These are phyloP conservation scores for Lasiurus cinereus DNA, from an alignment of 2,113 vertebrate genomes.

Conservation along the genomic window DNA sequence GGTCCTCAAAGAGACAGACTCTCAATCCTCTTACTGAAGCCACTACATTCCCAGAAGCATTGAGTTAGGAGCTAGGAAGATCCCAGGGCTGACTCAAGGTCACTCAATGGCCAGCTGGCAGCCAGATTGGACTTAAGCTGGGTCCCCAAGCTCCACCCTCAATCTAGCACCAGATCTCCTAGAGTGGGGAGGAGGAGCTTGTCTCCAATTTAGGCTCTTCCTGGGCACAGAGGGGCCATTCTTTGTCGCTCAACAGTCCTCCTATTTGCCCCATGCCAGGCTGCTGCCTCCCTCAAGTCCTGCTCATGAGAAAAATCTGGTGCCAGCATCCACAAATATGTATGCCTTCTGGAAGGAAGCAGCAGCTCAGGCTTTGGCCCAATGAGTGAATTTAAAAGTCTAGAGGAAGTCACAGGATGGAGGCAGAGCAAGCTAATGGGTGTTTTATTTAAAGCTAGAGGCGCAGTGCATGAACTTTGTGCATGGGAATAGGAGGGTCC, in stretches of 20 bases:
- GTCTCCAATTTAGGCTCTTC: not conserved
- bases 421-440: not conserved
- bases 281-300: slow-evolving; percentile 53
- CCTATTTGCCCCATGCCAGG: slow-evolving; percentile 63
- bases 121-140: not conserved
- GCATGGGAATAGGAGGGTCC: too few species aligned
- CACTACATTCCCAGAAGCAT: not conserved
- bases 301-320: slow-evolving; percentile 67
- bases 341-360: slow-evolving; percentile 31
- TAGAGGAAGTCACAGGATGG: not conserved
- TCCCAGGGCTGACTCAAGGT: slow-evolving; percentile 61
- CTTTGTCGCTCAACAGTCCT: slow-evolving; percentile 51
- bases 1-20: not conserved
- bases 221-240: slow-evolving; percentile 64
- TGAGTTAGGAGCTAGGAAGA: not conserved
- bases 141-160: not conserved
- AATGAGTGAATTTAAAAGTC: not conserved
- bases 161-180: not conserved
- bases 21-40: not conserved
- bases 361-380: not conserved
- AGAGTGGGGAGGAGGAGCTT: not conserved
- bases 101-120: slow-evolving; percentile 44
- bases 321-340: slow-evolving; percentile 69
- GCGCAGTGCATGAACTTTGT: too few species aligned
- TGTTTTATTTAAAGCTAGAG: not conserved